These are phyloP conservation scores for Podarcis cretensis DNA, from an alignment of 2,113 vertebrate species.

Conservation along the genomic window DNA sequence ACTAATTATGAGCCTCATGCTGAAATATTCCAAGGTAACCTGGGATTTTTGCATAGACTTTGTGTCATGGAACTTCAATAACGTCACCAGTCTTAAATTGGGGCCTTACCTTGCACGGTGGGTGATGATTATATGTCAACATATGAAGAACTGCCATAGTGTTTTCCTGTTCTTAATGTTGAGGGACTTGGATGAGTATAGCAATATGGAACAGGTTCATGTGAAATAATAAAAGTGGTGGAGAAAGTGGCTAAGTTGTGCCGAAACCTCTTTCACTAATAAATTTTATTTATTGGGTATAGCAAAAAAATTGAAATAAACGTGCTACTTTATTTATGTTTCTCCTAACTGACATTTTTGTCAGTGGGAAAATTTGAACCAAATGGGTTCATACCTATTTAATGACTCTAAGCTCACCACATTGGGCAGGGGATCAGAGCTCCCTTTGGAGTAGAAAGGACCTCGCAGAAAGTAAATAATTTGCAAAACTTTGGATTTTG, in stretches of 20 bases:
- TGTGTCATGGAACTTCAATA: not conserved
- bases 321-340: slow-evolving; percentile 68
- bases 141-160: not conserved
- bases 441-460: slow-evolving; percentile 48
- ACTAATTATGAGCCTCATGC: not conserved
- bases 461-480: slow-evolving; percentile 68
- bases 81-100: not conserved
- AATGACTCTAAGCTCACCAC: slow-evolving; percentile 50
- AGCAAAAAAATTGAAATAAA: slow-evolving; percentile 63
- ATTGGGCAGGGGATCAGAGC: slow-evolving; percentile 30
- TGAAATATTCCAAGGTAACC: not conserved
- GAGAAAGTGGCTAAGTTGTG: slow-evolving; percentile 31
- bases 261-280: slow-evolving; percentile 50
- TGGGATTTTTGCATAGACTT: not conserved
- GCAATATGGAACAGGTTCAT: slow-evolving; percentile 2
- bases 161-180: not conserved
- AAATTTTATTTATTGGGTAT: slow-evolving; percentile 64
- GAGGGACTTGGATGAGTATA: slow-evolving; percentile 35
- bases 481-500: slow-evolving; percentile 68
- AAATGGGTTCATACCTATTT: slow-evolving; percentile 55
- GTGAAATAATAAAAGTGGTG: slow-evolving; percentile 32
- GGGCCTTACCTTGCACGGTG: not conserved
- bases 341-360: slow-evolving; percentile 65
- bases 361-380: slow-evolving; percentile 28
- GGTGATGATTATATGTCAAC: not conserved